Conservation (phyloP, 2,888 invertebrate species). For the Diarsia brunnea region DNA sequence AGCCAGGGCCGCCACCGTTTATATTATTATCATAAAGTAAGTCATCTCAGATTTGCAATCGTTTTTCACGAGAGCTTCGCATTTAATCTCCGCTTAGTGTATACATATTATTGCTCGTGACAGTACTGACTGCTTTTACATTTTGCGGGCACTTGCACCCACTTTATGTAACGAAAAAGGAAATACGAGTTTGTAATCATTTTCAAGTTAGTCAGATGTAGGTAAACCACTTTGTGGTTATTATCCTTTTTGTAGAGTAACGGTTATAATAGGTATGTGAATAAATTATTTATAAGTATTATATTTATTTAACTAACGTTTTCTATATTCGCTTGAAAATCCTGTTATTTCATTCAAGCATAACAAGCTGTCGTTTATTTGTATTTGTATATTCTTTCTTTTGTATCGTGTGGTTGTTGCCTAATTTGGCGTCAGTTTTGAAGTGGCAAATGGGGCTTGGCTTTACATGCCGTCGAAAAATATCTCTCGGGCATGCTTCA, state of each 20-base stretch:
- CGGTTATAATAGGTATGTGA: background rate
- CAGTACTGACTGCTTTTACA: conserved; percentile 20
- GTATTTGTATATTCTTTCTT: background rate
- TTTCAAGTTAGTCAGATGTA: conserved; percentile 23
- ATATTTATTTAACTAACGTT: background rate
- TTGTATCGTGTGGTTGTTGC: too few relatives aligned
- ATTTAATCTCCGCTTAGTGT: too few relatives aligned
- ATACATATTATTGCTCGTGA: too few relatives aligned
- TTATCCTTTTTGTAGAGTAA: conserved; percentile 5
- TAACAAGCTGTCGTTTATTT: background rate
- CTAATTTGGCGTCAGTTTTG: too few relatives aligned
- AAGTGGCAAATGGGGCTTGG: too few relatives aligned
- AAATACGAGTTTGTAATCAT: conserved; percentile 45
- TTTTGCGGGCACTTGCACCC: conserved; percentile 36
- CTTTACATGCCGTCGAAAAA: too few relatives aligned
- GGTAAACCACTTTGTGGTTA: conserved; percentile 28
- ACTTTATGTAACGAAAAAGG: conserved; percentile 49
- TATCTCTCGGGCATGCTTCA: too few relatives aligned
- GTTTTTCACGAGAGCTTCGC: too few relatives aligned
- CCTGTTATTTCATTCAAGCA: background rate
- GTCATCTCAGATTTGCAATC: too few relatives aligned
- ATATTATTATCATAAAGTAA: too few relatives aligned
- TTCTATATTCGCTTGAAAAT: background rate
- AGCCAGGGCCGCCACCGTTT: too few relatives aligned
- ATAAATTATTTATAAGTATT: background rate